These are phyloP conservation scores for Priocnemis perturbator DNA, from an alignment of 2,888 invertebrate species.

Conservation along the genomic window DNA sequence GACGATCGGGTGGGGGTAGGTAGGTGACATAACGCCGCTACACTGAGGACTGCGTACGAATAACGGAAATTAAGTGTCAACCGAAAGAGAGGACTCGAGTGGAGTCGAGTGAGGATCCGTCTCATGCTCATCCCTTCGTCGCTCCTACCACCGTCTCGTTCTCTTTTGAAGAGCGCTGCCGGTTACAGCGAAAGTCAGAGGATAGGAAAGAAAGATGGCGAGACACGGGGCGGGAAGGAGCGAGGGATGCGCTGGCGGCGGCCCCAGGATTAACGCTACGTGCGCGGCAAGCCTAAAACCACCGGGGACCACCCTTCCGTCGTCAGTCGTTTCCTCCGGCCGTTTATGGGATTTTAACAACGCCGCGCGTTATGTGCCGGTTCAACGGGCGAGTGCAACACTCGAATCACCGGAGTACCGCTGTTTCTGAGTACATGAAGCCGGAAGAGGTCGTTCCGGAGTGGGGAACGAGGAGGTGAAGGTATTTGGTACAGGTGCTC, in stretches of 20 bases:
- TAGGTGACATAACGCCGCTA: slow-evolving; percentile 67
- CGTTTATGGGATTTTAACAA: slow-evolving; percentile 60
- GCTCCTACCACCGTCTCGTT: slow-evolving; percentile 32
- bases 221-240: slow-evolving; percentile 19
- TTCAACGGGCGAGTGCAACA: slow-evolving; percentile 27
- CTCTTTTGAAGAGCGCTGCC: slow-evolving; percentile 50
- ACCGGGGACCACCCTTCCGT: slow-evolving; percentile 33
- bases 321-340: slow-evolving; percentile 33
- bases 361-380: slow-evolving; percentile 34
- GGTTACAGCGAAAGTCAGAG: slow-evolving; percentile 27
- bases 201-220: slow-evolving; percentile 34
- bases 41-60: slow-evolving; percentile 71
- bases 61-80: slow-evolving; percentile 76
- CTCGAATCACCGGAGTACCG: slow-evolving; percentile 1
- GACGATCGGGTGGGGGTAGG: slow-evolving; percentile 43
- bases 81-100: slow-evolving; percentile 58
- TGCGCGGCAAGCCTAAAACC: slow-evolving; percentile 69
- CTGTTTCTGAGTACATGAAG: no score
- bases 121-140: slow-evolving; percentile 40
- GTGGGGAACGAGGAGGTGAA: no score
- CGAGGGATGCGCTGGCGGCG: slow-evolving; percentile 6
- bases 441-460: no score
- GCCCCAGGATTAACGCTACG: slow-evolving; percentile 70
- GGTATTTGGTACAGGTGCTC: no score
- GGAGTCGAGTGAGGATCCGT: slow-evolving; percentile 49